These are phyloP conservation scores for Euplagia quadripunctaria DNA, from an alignment of 2,888 invertebrate species.

Conservation along the genomic window DNA sequence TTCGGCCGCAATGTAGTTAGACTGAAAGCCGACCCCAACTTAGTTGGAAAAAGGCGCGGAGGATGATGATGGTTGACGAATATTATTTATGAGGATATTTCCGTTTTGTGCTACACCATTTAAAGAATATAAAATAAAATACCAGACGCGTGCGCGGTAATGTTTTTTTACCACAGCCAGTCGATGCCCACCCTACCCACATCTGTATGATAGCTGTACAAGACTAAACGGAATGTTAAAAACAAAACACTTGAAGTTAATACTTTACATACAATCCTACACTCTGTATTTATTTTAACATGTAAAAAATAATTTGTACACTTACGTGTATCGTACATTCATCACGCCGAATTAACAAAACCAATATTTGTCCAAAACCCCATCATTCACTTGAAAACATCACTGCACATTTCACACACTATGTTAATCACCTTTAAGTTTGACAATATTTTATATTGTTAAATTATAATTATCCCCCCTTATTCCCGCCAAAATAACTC, in stretches of 20 bases:
- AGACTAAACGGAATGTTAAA: background rate
- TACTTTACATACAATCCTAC: background rate
- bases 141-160: background rate
- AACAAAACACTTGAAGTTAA: background rate
- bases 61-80: no score
- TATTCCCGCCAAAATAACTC: conserved; percentile 77
- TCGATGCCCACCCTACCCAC: background rate
- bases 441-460: conserved; percentile 39
- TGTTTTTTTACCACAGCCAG: background rate
- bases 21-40: no score
- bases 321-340: conserved; percentile 75
- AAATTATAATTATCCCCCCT: conserved; percentile 33
- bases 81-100: background rate
- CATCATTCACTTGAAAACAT: conserved; percentile 67
- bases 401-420: conserved; percentile 36
- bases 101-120: background rate
- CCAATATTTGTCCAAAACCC: conserved; percentile 60
- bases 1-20: no score
- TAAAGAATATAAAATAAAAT: background rate
- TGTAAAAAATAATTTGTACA: conserved; percentile 27
- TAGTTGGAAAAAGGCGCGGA: no score
- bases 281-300: background rate
- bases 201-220: background rate
- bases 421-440: conserved; percentile 23
- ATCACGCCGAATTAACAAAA: conserved; percentile 75